Base-by-base conservation (phyloP, 2,888 invertebrate genomes). In the Disparrhopalites patrizii region DNA sequence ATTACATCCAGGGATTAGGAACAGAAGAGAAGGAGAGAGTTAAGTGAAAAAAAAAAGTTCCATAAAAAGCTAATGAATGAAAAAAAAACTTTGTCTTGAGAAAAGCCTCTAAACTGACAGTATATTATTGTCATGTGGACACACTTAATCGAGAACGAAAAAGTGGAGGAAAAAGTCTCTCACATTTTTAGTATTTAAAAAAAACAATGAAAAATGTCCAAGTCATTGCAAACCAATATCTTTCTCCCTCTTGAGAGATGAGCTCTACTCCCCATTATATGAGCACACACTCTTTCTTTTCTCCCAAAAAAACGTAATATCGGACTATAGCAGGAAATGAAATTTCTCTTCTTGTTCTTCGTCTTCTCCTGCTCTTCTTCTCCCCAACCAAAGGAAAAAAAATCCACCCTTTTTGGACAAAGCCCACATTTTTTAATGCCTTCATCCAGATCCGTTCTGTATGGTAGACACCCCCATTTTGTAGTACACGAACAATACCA, bases 181-280 rank as follows among this genome's bases (percentile, higher is more conserved):
- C n/a, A n/a, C n/a, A n/a, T n/a, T n/a, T n/a, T n/a, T n/a, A n/a
- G n/a, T n/a, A n/a, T n/a, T n/a, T n/a, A n/a, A 28, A 27, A 20
- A 40, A 40, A 65, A 67, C 63, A 67, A 63, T 63, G 67, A 51
- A 67, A 67, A 63, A 47, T n/a, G n/a, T 58, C 43, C 58, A 47
- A 63, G 67, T 67, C 67, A 67, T n/a, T 67, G 58, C 63, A 60
- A 63, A 63, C 63, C 67, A 67, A 67, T 67, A 67, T 67, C 67
- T 62, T 38, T n/a, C n/a, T n/a, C n/a, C n/a, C n/a, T n/a, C n/a
- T n/a, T n/a, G n/a, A n/a, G 57, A 55, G 56, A 57, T 64, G 63
- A 57, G 58, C 67, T 55, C 33, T 27, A 50, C 47, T 36, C 60
- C 54, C 63, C 54, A 67, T 67, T 67, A 67, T 67, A 63, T 63